Base-by-base conservation (phyloP, 2,797 vertebrate genomes). In the Gastrophryne carolinensis region DNA sequence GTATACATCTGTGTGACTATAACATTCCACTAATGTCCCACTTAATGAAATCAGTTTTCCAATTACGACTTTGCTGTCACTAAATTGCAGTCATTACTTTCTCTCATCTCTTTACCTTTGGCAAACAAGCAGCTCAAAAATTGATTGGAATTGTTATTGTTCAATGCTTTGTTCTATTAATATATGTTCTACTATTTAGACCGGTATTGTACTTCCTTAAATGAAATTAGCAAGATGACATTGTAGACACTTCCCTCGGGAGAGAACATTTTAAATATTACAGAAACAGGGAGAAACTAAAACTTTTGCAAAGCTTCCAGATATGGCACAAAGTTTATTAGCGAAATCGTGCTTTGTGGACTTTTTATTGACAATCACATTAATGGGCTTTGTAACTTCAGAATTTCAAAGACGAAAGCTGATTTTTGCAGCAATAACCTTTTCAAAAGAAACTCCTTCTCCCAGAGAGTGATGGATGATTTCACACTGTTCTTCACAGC, bases 151-250 rank as follows among this genome's bases (percentile, higher is more conserved):
- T 37, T 57, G 30, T 35, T 49, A 37, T 27, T 57, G 52, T 74
- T 58, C 71, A 44, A 41, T 17, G 52, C 54, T 66, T 58, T 32
- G n/a, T 29, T 56, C 21, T 74, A 67, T 35, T 58, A 67, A 75
- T 67, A 67, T 56, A 75, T 75, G 60, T 67, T 67, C 54, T 63
- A 60, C 41, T 67, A 52, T 67, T 73, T 73, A 50, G 63, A 53
- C 50, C 63, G 50, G 41, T 7, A 29, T 75, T 60, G 64, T 75
- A n/a, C 52, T 67, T 58, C 52, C 60, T 58, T 54, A 67, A 67
- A 75, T 60, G 21, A 60, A 19, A 75, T 75, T 41, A 52, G 63
- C 53, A 47, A 66, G 23, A 74, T 26, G 17, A 58, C 39, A 2
- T 32, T 32, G 17, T 24, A 24, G n/a, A 53, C 27, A 24, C 27